Evolutionary conservation across 2,888 invertebrate species (phyloP), one percentile per base, ranked within the genome.

Genomic region (Chrysina gloriosa): DNA sequence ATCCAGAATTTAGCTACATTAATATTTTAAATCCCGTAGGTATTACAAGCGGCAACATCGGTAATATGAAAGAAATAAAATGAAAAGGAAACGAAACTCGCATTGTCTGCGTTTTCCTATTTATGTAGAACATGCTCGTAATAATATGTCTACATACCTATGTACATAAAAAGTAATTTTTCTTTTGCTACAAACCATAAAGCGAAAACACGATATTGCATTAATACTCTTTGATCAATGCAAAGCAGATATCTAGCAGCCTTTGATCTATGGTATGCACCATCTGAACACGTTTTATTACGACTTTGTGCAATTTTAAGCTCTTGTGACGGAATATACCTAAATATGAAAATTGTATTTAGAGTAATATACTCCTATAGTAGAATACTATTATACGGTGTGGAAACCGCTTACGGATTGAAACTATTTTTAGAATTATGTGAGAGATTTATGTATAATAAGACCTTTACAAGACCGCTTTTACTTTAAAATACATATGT

Each of bases 1-100:
- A 48, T 27, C 48, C 48, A 27, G 48, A 48, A 48, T 48, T 48
- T 48, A 48, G 27, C 48, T 48, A 25, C 48, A 27, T 48, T 48
- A 27, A 48, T 48, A 48, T 48, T 48, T 48, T 48, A 48, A 48
- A 48, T 48, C 48, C 27, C 48, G 9, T 3, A 48, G 25, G 48
- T 27, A 48, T 48, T 27, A 23, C 25, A 27, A 48, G 27, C 48
- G 48, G 27, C 48, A 25, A 23, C 27, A 27, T 23, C 27, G 3
- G 48, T 27, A 25, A 23, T 48, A 48, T 19, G 45, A 45, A 45
- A 45, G 45, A 45, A 6, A 7, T 45, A 16, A 45, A 45, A 45
- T 45, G 16, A 21, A 45, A 45, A 21, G 45, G 6, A 45, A 45
- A 16, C 45, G 9, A 45, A 21, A 14, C 9, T 6, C 42, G 5